Evolutionary conservation across 2,113 vertebrate species (phyloP).

Genomic region (Eurystomus gularis): DNA sequence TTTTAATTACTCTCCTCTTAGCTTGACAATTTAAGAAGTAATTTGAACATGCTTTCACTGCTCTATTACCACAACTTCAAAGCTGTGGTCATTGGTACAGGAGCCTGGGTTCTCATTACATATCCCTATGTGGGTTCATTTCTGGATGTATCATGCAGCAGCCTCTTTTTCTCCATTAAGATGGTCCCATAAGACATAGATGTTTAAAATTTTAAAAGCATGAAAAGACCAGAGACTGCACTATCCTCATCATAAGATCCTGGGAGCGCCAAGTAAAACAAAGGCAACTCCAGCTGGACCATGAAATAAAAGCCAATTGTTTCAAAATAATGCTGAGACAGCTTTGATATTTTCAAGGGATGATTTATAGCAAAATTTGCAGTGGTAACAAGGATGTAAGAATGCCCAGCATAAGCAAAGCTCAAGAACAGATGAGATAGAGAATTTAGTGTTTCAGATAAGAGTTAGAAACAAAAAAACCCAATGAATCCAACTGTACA

Average conservation of each 20-base stretch:
- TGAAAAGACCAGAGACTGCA: not conserved
- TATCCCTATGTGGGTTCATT: not conserved
- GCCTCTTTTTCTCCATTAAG: not conserved
- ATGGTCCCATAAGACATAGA: not conserved
- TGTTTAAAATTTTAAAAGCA: not conserved
- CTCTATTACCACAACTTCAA: not conserved
- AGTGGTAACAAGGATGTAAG: not conserved
- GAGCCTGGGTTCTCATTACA: not conserved
- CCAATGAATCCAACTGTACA: not conserved
- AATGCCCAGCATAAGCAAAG: not conserved
- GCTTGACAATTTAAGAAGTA: not conserved
- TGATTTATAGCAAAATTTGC: not conserved
- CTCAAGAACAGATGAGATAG: not conserved
- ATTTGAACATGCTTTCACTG: not conserved
- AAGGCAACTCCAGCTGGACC: not conserved
- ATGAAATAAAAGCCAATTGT: not conserved
- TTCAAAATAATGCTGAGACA: not conserved
- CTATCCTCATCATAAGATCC: not conserved
- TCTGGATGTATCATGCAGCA: not conserved
- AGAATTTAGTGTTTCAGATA: not conserved
- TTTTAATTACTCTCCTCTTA: conserved; percentile 5
- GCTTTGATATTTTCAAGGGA: not conserved
- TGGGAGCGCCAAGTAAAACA: not conserved
- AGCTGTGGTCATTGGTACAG: not conserved
- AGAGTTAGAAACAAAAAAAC: not conserved